These are phyloP conservation scores for Ochropacha duplaris DNA, from an alignment of 2,888 invertebrate species.

Conservation along the genomic window DNA sequence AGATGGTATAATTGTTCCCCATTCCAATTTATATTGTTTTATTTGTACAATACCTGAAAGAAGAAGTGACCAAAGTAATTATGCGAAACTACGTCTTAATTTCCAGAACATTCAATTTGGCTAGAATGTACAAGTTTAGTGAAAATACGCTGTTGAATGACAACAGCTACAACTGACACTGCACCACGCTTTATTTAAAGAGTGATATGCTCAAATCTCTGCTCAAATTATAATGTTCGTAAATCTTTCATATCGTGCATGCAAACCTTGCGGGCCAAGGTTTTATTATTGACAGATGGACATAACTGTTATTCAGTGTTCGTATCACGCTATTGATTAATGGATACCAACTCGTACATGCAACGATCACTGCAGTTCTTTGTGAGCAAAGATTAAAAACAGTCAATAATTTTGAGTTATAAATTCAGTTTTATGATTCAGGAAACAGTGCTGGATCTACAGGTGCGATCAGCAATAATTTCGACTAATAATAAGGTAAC, in stretches of 20 bases:
- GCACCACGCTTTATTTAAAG: constrained; percentile 48
- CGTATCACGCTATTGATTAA: constrained; percentile 27
- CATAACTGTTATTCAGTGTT: constrained; percentile 43
- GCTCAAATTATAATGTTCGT: constrained; percentile 49
- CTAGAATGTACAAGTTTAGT: constrained; percentile 30
- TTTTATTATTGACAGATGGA: constrained; percentile 43
- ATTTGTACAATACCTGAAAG: too few relatives aligned
- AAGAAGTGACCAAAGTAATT: too few relatives aligned
- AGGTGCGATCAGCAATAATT: neutral
- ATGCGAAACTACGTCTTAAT: neutral
- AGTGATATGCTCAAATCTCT: constrained; percentile 43
- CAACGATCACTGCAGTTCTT: constrained; percentile 6
- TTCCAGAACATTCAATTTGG: constrained; percentile 17
- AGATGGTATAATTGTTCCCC: too few relatives aligned
- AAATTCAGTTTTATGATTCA: too few relatives aligned
- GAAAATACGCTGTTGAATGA: constrained; percentile 38
- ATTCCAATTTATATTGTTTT: too few relatives aligned
- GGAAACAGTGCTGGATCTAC: too few relatives aligned
- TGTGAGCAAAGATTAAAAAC: neutral
- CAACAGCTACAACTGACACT: constrained; percentile 47
- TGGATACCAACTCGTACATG: constrained; percentile 24
- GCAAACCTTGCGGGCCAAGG: constrained; percentile 60
- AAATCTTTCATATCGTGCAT: constrained; percentile 44
- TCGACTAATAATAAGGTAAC: neutral
- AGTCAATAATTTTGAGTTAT: too few relatives aligned